phyloP scores from a whole-genome alignment of 2,797 vertebrate species.

The Novumbra hubbsi region DNA sequence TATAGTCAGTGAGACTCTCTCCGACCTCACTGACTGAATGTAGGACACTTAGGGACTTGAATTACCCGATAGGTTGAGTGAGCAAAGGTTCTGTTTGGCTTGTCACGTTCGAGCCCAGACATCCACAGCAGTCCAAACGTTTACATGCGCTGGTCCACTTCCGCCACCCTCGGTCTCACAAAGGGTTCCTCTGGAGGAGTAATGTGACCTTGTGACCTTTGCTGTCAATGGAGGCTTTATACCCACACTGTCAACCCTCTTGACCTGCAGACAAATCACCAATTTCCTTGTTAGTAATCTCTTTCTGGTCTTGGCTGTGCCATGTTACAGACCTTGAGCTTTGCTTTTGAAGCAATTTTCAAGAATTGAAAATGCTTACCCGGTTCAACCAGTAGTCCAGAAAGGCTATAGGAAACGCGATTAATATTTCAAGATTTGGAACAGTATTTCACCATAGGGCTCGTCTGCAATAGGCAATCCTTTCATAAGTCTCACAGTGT shows the following conservation, averaged over 20 bases:
- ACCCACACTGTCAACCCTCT: not conserved
- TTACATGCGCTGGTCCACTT: not conserved
- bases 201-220: not conserved
- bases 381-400: not conserved
- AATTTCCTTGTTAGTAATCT: constrained; percentile 4
- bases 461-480: not conserved
- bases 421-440: not conserved
- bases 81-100: not conserved
- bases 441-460: not conserved
- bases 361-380: not conserved
- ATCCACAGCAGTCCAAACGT: not conserved
- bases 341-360: not conserved
- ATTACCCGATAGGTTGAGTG: not conserved
- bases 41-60: not conserved
- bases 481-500: not conserved
- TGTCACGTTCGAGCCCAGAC: not conserved
- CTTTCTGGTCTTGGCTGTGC: constrained; percentile 1
- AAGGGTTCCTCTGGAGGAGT: not conserved
- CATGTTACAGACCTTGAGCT: not conserved
- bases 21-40: not conserved
- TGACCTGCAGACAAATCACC: constrained; percentile 4
- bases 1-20: not conserved
- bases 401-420: not conserved
- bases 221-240: not conserved
- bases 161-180: not conserved